Percentiles rank a stretch among this genome's conserved stretches.
phyloP scores from a whole-genome alignment of 64 coral and sea anemone species.

The Pocillopora verrucosa region DNA sequence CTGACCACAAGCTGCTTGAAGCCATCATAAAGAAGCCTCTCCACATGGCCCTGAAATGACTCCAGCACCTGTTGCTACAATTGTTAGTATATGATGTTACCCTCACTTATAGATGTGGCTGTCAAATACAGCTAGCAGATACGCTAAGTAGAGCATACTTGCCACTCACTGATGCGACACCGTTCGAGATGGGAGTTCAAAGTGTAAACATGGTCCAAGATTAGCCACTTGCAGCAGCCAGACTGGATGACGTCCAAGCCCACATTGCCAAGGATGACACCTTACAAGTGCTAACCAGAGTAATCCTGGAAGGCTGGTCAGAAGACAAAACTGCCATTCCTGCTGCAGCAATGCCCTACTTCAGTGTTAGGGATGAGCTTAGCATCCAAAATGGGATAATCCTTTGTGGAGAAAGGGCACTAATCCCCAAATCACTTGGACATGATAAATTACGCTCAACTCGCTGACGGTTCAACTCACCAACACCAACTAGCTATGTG shows the following conservation, averaged over 20 bases:
- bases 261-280: not conserved
- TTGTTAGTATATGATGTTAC: slow-evolving; percentile 4
- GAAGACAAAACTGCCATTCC: slow-evolving; percentile 1
- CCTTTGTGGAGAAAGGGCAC: not conserved
- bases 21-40: slow-evolving; percentile 28
- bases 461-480: too few species aligned
- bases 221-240: slow-evolving; percentile 9
- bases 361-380: not conserved
- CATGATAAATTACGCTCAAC: too few species aligned
- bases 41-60: not conserved
- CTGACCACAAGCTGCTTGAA: slow-evolving; percentile 9
- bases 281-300: slow-evolving; percentile 8
- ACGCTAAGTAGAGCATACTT: slow-evolving; percentile 1
- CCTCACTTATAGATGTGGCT: not conserved
- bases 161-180: not conserved
- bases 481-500: too few species aligned
- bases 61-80: slow-evolving; percentile 10
- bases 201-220: not conserved
- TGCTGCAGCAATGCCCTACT: not conserved
- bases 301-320: slow-evolving; percentile 1
- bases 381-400: slow-evolving; percentile 27
- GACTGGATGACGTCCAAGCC: slow-evolving; percentile 11
- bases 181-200: not conserved
- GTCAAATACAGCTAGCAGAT: not conserved
- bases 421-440: slow-evolving; percentile 44